phyloP scores from a whole-genome alignment of 2,888 invertebrate genomes.

The Drosophila crucigera region DNA sequence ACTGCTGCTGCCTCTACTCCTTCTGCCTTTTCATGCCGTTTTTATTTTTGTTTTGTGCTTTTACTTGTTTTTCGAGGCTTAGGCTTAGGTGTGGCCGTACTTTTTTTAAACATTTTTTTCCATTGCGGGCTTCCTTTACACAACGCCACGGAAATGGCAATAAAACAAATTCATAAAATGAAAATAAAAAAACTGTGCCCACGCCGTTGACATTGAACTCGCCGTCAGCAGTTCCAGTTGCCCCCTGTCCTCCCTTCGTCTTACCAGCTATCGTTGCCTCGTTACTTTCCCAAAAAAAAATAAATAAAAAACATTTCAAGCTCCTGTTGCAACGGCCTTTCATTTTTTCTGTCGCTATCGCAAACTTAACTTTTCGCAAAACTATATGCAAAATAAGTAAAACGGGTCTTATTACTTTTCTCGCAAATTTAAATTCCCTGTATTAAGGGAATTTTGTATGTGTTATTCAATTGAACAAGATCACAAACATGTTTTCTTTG shows the following conservation, averaged over 20 bases:
- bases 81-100: slow-evolving; percentile 75
- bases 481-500: slow-evolving; percentile 29
- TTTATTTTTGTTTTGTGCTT: slow-evolving; percentile 58
- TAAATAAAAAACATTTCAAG: slow-evolving; percentile 24
- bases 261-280: slow-evolving; percentile 21
- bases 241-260: slow-evolving; percentile 9
- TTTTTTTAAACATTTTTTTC: slow-evolving; percentile 1
- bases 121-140: slow-evolving; percentile 62
- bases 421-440: background rate
- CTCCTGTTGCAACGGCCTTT: slow-evolving; percentile 68
- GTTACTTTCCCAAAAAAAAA: slow-evolving; percentile 73
- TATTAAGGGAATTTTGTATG: slow-evolving; percentile 3
- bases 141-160: slow-evolving; percentile 65
- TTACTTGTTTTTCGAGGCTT: slow-evolving; percentile 59
- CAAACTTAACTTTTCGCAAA: slow-evolving; percentile 56
- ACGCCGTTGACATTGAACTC: slow-evolving; percentile 76
- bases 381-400: slow-evolving; percentile 2
- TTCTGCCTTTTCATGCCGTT: slow-evolving; percentile 28
- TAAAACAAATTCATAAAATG: slow-evolving; percentile 30
- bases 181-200: slow-evolving; percentile 43
- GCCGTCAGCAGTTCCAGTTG: slow-evolving; percentile 47
- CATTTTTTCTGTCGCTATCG: slow-evolving; percentile 59
- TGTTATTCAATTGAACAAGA: background rate
- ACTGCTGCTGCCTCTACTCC: slow-evolving; percentile 36
- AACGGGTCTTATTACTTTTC: slow-evolving; percentile 10